These are phyloP conservation scores for Vandiemenella viatica DNA, from an alignment of 2,888 invertebrate species.

Conservation along the genomic window DNA sequence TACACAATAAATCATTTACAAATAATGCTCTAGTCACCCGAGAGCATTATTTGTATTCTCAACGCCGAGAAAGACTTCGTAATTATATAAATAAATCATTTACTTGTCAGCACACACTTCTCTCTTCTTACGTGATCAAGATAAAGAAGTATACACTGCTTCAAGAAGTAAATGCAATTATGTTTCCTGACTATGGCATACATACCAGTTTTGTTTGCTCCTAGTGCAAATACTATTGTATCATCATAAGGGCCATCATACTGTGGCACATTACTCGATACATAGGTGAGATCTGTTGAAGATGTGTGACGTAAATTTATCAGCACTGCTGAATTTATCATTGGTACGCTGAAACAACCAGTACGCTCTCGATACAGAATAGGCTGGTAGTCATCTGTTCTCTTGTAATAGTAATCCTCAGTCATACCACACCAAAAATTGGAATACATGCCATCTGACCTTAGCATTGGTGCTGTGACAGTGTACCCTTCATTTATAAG, in stretches of 20 bases:
- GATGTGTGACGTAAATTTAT: slow-evolving; percentile 47
- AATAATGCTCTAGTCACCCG: no score
- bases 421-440: slow-evolving; percentile 97
- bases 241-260: slow-evolving; percentile 77
- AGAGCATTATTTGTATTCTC: no score
- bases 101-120: no score
- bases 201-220: slow-evolving; percentile 51
- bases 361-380: slow-evolving; percentile 50
- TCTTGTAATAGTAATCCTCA: slow-evolving; percentile 61
- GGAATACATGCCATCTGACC: slow-evolving; percentile 75
- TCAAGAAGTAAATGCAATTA: no score
- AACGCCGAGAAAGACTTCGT: no score
- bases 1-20: no score
- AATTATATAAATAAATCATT: no score
- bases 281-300: slow-evolving; percentile 58
- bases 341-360: slow-evolving; percentile 74
- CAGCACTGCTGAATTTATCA: slow-evolving; percentile 81
- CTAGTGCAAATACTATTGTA: slow-evolving; percentile 79
- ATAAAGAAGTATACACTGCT: no score
- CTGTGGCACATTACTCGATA: slow-evolving; percentile 39
- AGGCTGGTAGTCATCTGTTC: slow-evolving; percentile 71
- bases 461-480: slow-evolving; percentile 71
- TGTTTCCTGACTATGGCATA: no score
- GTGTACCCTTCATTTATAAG: slow-evolving; percentile 46
- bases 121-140: no score